Conservation (phyloP, 2,797 vertebrate genomes). For the Bradypodion pumilum region DNA sequence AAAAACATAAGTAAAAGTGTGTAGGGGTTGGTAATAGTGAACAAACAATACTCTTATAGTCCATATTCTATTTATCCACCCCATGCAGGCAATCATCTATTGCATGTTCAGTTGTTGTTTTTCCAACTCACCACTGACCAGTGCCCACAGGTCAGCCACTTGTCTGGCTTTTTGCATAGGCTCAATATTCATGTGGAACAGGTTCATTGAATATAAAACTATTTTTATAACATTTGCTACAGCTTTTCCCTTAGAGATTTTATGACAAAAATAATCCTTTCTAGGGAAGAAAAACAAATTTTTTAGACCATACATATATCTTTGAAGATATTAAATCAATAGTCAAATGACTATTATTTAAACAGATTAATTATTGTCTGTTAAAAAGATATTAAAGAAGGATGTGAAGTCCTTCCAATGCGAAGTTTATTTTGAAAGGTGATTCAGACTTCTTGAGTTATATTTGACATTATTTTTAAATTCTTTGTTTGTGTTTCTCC, state of each 20-base stretch:
- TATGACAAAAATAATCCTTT: neutral
- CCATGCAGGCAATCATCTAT: too few relatives aligned
- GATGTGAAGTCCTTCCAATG: neutral
- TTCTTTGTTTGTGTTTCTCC: neutral
- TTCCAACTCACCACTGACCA: too few relatives aligned
- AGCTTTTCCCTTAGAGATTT: neutral
- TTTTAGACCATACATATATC: neutral
- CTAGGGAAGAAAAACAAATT: neutral
- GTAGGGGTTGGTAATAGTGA: too few relatives aligned
- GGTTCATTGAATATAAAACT: neutral
- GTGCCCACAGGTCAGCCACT: too few relatives aligned
- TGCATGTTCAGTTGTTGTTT: too few relatives aligned
- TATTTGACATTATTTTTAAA: neutral
- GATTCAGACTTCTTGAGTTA: neutral
- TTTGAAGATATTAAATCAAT: neutral
- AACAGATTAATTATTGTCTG: neutral
- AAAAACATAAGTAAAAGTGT: too few relatives aligned
- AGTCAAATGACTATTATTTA: neutral
- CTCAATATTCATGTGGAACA: neutral
- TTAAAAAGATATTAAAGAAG: neutral
- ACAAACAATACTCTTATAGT: too few relatives aligned
- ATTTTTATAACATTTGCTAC: neutral
- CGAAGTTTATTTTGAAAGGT: neutral
- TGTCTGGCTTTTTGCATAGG: too few relatives aligned
- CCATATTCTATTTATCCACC: too few relatives aligned